Evolutionary conservation across 2,888 invertebrate genomes (phyloP), one percentile per base, ranked within the genome.

Genomic region (Euplagia quadripunctaria): DNA sequence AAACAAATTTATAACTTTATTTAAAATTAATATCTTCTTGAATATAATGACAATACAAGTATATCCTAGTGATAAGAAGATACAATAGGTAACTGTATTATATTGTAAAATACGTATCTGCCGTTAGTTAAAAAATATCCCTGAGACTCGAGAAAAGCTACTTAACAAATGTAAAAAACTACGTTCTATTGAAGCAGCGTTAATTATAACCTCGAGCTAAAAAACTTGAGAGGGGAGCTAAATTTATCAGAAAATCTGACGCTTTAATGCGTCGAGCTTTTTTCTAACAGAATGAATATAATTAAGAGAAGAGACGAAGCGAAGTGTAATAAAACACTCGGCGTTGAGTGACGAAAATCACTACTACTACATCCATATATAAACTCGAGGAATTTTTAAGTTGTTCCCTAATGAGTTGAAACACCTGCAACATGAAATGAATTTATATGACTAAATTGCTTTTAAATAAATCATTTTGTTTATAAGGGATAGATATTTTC

Each of bases 241-340:
- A 93, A 93, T 94, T 93, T 95, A 94, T 90, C 89, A 86, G 91
- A 91, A 92, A 94, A 94, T 93, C 92, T 91, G 94, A 94, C 87
- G 92, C 94, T 90, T 89, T 88, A 90, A 88, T 89, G 90, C 88
- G 89, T 86, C 79, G 82, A 83, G 84, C 14, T 89, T 92, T 92
- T 93, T 92, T 92, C 87, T 86, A 84, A 89, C 88, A 88, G 90
- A 94, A 93, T 89, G 89, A 91, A 92, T 94, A 94, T 95, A 95
- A 95, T 95, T 94, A 94, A 93, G 91, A 90, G 88, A 89, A 83
- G 93, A 94, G 92, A 85, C 91, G 94, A 88, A 86, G 89, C 92
- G 88, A 80, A 84, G 88, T 86, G 94, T 93, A 94, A 94, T 94
- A 94, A 95, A 94, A 94, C 91, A 94, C 93, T 90, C 85, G 46